Conservation (phyloP, 1,140 invertebrate species). For the Bradysia coprophila region DNA sequence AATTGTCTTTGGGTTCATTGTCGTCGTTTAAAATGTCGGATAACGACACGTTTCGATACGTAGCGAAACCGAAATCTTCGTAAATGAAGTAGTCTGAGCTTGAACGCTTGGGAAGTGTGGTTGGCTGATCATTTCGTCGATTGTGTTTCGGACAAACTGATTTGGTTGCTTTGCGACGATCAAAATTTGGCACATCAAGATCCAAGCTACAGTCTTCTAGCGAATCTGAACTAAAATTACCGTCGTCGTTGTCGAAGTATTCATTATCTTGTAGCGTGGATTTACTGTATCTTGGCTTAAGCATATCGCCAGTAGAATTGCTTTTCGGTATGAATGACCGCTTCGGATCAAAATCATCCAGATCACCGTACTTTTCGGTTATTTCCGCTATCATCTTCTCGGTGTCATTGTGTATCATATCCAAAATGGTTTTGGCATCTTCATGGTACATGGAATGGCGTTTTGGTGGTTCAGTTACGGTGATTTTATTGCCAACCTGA, state of each 20-base stretch:
- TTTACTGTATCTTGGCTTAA: not conserved
- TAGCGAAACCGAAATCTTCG: slow-evolving; percentile 21
- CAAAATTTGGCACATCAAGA: slow-evolving; percentile 30
- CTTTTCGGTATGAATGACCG: not conserved
- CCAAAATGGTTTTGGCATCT: slow-evolving; percentile 34
- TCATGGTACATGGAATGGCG: slow-evolving; percentile 25
- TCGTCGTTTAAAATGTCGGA: slow-evolving; percentile 19
- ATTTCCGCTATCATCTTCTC: slow-evolving; percentile 42
- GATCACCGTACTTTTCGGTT: slow-evolving; percentile 36
- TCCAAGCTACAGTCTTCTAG: slow-evolving; percentile 45
- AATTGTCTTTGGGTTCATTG: slow-evolving; percentile 10
- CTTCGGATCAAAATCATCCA: slow-evolving; percentile 28
- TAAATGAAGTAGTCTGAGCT: slow-evolving; percentile 63
- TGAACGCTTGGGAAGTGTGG: slow-evolving; percentile 34
- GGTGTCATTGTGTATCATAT: slow-evolving; percentile 36
- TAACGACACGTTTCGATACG: slow-evolving; percentile 18
- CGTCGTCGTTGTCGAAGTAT: slow-evolving; percentile 22
- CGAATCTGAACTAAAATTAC: slow-evolving; percentile 57
- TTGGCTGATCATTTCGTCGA: slow-evolving; percentile 18
- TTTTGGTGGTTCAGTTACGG: slow-evolving; percentile 5
- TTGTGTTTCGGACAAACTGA: slow-evolving; percentile 29
- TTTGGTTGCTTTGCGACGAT: slow-evolving; percentile 24
- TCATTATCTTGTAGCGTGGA: slow-evolving; percentile 1
- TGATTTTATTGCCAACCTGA: slow-evolving; percentile 8
- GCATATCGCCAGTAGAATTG: not conserved